phyloP scores from a whole-genome alignment of 2,113 vertebrate genomes.

The Scortum barcoo region DNA sequence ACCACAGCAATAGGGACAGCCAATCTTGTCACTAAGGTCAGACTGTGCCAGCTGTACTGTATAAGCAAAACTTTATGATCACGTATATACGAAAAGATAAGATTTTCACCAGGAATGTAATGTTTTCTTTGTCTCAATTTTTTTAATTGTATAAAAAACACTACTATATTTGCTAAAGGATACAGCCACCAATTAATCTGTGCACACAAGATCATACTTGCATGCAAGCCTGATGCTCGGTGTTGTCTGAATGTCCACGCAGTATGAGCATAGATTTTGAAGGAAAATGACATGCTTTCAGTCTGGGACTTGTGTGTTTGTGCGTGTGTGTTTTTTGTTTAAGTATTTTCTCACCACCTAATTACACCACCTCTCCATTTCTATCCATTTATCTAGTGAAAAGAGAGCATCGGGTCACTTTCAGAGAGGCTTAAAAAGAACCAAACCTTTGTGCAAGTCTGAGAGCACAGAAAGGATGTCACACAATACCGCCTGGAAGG shows the following conservation, averaged over 20 bases:
- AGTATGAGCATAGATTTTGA: background rate
- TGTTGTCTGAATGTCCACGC: constrained; percentile 14
- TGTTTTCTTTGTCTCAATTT: background rate
- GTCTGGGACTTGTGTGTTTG: constrained; percentile 25
- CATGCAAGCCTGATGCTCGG: background rate
- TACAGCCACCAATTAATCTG: constrained; percentile 13
- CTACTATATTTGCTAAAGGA: constrained; percentile 11
- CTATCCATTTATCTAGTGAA: constrained; percentile 54
- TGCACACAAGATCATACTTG: constrained; percentile 9
- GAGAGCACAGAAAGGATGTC: constrained; percentile 72
- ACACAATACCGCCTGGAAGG: constrained; percentile 75
- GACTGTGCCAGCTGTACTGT: constrained; percentile 41
- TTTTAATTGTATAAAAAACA: background rate
- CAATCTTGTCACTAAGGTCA: constrained; percentile 44
- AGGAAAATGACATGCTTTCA: constrained; percentile 42
- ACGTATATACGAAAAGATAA: background rate
- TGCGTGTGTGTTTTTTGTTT: constrained; percentile 43
- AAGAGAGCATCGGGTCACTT: constrained; percentile 70
- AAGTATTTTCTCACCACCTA: constrained; percentile 59
- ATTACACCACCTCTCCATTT: constrained; percentile 65
- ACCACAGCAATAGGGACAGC: constrained; percentile 46
- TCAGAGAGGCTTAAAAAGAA: constrained; percentile 64
- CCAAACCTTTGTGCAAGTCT: constrained; percentile 66
- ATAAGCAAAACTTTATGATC: constrained; percentile 34
- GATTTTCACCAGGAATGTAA: background rate